A percentile compares a stretch with the other conserved stretches of the same genome.
These are phyloP conservation scores for Temnothorax longispinosus DNA, from an alignment of 1,140 invertebrate genomes.

Conservation along the genomic window DNA sequence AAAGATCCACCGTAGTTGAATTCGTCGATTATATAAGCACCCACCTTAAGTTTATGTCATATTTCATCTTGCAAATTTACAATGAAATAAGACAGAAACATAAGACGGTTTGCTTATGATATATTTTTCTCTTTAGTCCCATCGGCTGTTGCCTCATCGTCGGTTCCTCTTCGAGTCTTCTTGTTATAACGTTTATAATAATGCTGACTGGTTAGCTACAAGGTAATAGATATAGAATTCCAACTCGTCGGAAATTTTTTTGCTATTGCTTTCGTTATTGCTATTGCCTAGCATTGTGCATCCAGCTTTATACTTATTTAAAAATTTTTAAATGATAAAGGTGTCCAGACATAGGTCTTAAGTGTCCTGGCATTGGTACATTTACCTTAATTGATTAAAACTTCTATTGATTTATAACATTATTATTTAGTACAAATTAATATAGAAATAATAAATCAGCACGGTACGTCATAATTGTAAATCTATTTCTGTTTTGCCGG, in stretches of 20 bases:
- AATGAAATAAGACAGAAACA: conserved; percentile 87
- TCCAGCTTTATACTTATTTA: too few relatives aligned
- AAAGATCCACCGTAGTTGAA: conserved; percentile 19
- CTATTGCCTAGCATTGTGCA: too few relatives aligned
- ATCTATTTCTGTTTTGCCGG: neutral
- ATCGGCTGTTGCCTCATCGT: neutral
- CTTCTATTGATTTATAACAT: neutral
- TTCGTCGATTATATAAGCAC: conserved; percentile 83
- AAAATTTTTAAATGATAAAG: too few relatives aligned
- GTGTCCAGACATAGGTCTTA: too few relatives aligned
- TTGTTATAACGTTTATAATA: neutral
- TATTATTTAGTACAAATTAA: neutral
- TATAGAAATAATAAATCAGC: conserved; percentile 9
- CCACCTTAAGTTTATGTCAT: conserved; percentile 86
- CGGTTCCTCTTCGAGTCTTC: neutral
- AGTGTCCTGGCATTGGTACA: too few relatives aligned
- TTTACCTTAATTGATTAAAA: neutral
- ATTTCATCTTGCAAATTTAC: conserved; percentile 85
- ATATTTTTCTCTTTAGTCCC: neutral
- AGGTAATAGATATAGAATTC: too few relatives aligned
- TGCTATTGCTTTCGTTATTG: too few relatives aligned
- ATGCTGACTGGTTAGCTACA: too few relatives aligned
- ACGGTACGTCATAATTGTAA: neutral
- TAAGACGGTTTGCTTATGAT: conserved; percentile 85
- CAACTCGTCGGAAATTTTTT: too few relatives aligned